A percentile compares a stretch with the other conserved stretches of the same genome.
phyloP scores from a whole-genome alignment of 2,888 invertebrate genomes.

The Lucinisca nassula region DNA sequence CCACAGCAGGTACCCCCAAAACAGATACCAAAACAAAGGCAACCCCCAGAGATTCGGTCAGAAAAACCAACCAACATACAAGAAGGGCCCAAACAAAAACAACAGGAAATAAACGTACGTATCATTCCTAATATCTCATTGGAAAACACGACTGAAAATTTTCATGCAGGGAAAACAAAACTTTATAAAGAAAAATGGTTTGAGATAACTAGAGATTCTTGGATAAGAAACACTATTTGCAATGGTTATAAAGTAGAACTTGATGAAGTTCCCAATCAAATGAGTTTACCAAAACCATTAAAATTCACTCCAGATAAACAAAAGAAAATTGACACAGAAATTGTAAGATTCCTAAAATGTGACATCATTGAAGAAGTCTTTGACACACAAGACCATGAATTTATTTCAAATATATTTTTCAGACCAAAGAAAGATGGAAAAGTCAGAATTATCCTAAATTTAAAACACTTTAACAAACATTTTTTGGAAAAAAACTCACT shows the following conservation, averaged over 20 bases:
- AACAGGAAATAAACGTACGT: background rate
- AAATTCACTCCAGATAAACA: background rate
- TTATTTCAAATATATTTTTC: constrained; percentile 39
- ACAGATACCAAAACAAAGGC: too few relatives aligned
- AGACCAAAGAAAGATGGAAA: constrained; percentile 32
- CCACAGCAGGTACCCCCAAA: too few relatives aligned
- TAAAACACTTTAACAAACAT: constrained; percentile 34
- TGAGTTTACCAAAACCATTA: background rate
- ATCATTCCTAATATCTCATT: background rate
- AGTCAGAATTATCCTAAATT: constrained; percentile 36
- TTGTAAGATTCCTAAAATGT: background rate
- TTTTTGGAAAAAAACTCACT: constrained; percentile 39
- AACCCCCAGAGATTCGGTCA: too few relatives aligned
- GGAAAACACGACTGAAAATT: background rate
- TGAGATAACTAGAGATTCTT: constrained; percentile 6
- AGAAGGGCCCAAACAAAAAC: background rate
- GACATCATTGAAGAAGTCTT: constrained; percentile 24
- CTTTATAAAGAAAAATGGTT: constrained; percentile 12
- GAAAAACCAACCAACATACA: background rate
- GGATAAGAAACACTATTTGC: constrained; percentile 19
- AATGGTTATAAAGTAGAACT: constrained; percentile 12
- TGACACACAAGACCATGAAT: background rate
- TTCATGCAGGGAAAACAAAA: constrained; percentile 26
- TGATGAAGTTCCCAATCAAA: background rate
- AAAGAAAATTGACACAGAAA: constrained; percentile 1